A percentile compares a stretch with the other conserved stretches of the same genome.
phyloP scores from a whole-genome alignment of 2,888 invertebrate species.

The Epinotia brunnichana region DNA sequence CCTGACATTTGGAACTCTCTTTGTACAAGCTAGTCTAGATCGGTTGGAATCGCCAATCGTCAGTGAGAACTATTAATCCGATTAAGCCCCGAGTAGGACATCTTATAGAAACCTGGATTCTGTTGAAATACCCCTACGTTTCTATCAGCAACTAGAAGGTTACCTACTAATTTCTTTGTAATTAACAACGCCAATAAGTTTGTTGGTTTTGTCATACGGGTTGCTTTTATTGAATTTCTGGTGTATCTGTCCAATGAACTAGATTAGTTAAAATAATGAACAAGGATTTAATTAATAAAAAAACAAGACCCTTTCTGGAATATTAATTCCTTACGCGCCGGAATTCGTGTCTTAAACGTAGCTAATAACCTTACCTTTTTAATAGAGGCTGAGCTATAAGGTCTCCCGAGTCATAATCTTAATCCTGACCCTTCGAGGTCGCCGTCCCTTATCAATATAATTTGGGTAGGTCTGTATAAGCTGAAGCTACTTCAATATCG shows the following conservation, averaged over 20 bases:
- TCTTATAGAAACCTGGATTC: slow-evolving; percentile 46
- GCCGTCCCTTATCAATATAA: slow-evolving; percentile 57
- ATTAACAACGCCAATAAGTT: neutral
- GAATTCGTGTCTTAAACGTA: slow-evolving; percentile 66
- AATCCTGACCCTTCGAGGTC: slow-evolving; percentile 58
- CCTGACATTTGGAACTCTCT: slow-evolving; percentile 63
- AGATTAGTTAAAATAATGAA: slow-evolving; percentile 24
- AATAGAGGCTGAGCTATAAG: slow-evolving; percentile 65
- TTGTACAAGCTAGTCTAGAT: slow-evolving; percentile 58
- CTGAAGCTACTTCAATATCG: slow-evolving; percentile 16
- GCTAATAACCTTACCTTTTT: slow-evolving; percentile 74
- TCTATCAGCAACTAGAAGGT: slow-evolving; percentile 1
- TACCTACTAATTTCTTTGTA: neutral
- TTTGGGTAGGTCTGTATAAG: slow-evolving; percentile 39
- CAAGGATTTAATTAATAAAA: slow-evolving; percentile 24
- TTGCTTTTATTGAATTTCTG: slow-evolving; percentile 51
- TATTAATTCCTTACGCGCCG: slow-evolving; percentile 41
- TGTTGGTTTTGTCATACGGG: slow-evolving; percentile 51
- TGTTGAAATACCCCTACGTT: slow-evolving; percentile 30
- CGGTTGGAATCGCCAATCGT: slow-evolving; percentile 57
- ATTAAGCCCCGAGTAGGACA: slow-evolving; percentile 52
- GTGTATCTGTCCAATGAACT: neutral
- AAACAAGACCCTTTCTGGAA: slow-evolving; percentile 6
- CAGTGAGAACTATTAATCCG: slow-evolving; percentile 68
- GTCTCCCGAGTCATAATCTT: slow-evolving; percentile 63